Evolutionary conservation across 37 sponge, comb jelly and placozoan genomes (phyloP).

Genomic region (Bolinopsis microptera): DNA sequence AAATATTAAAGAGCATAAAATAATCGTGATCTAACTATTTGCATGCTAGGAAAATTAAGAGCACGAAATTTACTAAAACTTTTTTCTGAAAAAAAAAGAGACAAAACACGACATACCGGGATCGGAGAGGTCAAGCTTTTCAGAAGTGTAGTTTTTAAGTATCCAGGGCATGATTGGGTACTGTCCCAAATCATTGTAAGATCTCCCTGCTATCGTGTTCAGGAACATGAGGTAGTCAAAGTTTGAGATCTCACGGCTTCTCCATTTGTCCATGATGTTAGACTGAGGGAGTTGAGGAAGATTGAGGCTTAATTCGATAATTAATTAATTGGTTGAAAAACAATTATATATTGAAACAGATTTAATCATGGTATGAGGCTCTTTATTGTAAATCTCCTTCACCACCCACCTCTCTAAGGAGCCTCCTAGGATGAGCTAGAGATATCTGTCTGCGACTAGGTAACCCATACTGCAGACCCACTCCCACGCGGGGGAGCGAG

Average conservation of each 20-base stretch:
- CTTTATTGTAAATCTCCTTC: too few relatives aligned
- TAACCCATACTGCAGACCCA: constrained; percentile 74
- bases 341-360: not conserved
- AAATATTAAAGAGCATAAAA: too few relatives aligned
- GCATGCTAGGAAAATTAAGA: too few relatives aligned
- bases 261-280: constrained; percentile 82
- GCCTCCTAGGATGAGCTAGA: constrained; percentile 32
- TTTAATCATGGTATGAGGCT: too few relatives aligned
- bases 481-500: constrained; percentile 80
- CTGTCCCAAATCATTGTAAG: constrained; percentile 87
- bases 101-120: constrained; percentile 38
- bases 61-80: too few relatives aligned
- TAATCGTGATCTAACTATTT: too few relatives aligned
- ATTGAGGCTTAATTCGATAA: too few relatives aligned
- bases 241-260: constrained; percentile 80
- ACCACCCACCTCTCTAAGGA: not conserved
- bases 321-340: too few relatives aligned
- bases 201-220: constrained; percentile 84
- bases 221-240: constrained; percentile 91
- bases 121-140: constrained; percentile 75
- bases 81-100: too few relatives aligned
- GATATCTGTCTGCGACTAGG: constrained; percentile 67
- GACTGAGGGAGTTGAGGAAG: constrained; percentile 73
- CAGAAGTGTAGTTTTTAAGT: constrained; percentile 76
- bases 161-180: constrained; percentile 95